Evolutionary conservation across 2,888 invertebrate species (phyloP).

Genomic region (Reticulitermes lucifugus): DNA sequence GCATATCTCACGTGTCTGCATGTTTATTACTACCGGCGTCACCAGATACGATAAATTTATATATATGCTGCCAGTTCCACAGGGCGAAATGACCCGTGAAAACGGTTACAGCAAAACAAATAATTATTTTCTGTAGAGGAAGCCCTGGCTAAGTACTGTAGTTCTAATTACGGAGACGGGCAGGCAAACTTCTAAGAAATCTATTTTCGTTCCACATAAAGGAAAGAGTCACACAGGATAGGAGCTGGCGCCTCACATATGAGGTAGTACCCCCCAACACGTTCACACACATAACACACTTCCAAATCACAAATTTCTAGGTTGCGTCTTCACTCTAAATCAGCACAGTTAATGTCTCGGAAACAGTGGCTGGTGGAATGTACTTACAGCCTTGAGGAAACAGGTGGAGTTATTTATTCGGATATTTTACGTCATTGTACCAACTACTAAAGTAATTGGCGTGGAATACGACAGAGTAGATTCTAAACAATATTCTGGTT

Average conservation of each 20-base stretch:
- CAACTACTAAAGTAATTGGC: too few relatives aligned
- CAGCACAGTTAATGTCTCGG: too few relatives aligned
- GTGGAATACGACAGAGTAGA: too few relatives aligned
- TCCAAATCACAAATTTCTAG: conserved; percentile 1
- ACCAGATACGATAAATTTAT: too few relatives aligned
- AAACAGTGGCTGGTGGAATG: too few relatives aligned
- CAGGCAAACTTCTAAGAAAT: conserved; percentile 24
- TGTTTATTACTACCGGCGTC: too few relatives aligned
- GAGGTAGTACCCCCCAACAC: neutral
- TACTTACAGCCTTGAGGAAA: too few relatives aligned
- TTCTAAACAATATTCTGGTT: too few relatives aligned
- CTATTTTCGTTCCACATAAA: conserved; percentile 19
- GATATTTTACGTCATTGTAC: too few relatives aligned
- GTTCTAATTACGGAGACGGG: conserved; percentile 28
- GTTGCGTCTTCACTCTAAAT: too few relatives aligned
- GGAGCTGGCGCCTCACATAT: conserved; percentile 1
- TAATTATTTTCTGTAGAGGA: conserved; percentile 8
- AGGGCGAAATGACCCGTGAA: neutral
- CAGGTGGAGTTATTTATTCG: too few relatives aligned
- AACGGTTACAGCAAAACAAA: conserved; percentile 5
- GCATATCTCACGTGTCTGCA: too few relatives aligned
- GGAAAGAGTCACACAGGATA: conserved; percentile 15
- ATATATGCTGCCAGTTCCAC: neutral
- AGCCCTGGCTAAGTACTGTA: conserved; percentile 16
- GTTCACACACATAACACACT: neutral